These are phyloP conservation scores for Poeciliopsis turrubarensis DNA, from an alignment of 2,113 vertebrate genomes.

Conservation along the genomic window DNA sequence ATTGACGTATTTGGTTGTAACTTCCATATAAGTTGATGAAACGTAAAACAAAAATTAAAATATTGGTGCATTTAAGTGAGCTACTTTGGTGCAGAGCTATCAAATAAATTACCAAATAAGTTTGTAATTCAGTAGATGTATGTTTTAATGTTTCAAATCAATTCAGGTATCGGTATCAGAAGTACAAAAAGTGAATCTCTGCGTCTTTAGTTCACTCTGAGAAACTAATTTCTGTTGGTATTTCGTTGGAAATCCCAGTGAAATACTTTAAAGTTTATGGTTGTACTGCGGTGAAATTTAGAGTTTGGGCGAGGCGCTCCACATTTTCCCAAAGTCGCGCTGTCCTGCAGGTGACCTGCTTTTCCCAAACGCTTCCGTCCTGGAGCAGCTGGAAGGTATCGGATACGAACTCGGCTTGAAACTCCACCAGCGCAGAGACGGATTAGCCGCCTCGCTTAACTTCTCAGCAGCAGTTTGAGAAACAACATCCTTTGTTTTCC, in stretches of 20 bases:
- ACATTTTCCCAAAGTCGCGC: conserved; percentile 31
- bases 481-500: conserved; percentile 20
- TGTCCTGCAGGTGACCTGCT: conserved; percentile 20
- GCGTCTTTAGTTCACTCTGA: too few relatives aligned
- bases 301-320: not conserved
- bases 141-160: too few relatives aligned
- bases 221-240: not conserved
- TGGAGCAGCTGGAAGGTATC: not conserved
- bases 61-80: too few relatives aligned
- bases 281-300: not conserved
- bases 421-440: not conserved
- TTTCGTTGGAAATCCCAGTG: not conserved
- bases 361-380: conserved; percentile 29
- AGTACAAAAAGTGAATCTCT: too few relatives aligned
- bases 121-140: too few relatives aligned
- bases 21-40: too few relatives aligned
- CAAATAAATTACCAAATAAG: too few relatives aligned
- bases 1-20: too few relatives aligned
- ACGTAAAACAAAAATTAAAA: too few relatives aligned
- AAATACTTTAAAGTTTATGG: not conserved
- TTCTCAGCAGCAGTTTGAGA: conserved; percentile 8
- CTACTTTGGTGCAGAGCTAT: too few relatives aligned
- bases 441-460: not conserved
- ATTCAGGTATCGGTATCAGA: too few relatives aligned
- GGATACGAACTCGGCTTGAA: conserved; percentile 14